Evolutionary conservation across 2,888 invertebrate genomes (phyloP), one percentile per base, ranked within the genome.

Genomic region (Dynastes tityus): DNA sequence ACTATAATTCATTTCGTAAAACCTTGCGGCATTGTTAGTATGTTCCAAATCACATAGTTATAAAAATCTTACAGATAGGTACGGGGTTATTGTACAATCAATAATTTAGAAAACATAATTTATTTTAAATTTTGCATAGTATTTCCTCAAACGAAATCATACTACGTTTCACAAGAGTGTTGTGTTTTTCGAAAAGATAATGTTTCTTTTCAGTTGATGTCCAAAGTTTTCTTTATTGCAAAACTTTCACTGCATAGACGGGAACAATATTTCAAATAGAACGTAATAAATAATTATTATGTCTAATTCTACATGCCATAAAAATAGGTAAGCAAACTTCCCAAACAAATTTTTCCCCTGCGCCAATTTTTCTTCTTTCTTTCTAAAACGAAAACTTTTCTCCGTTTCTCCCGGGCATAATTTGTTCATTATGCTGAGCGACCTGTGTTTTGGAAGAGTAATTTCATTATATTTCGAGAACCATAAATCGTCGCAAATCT

Each of bases 401-500:
- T 5, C 40, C 45, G 22, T 61, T 40, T 22, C 27, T 40, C 45
- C 49, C 8, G 22, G 27, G 32, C 11, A 29, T 74, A 74, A 74
- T 74, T 74, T 61, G 61, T 45, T 74, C 73, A 74, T 74, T 74
- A 74, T 74, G 40, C 61, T 16, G 27, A 1, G 45, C 73, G 73
- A 74, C 73, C 27, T 74, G 73, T 45, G 63, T 63, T 61, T 27
- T n/a, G 22, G 61, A 40, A 61, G 49, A 63, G 45, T 61, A 74
- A 74, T 74, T 74, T 61, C 73, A 61, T 29, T 74, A 29, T 74
- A 74, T 74, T 74, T 74, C 73, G 27, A 29, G 45, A 63, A n/a
- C 61, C 16, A 61, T 74, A 74, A 74, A 74, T 74, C 63, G 73
- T 61, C 13, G 61, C 2, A 74, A 74, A 74, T 63, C 73, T 74